Base-by-base conservation (phyloP, 2,888 invertebrate genomes). In the Apotomis capreana region DNA sequence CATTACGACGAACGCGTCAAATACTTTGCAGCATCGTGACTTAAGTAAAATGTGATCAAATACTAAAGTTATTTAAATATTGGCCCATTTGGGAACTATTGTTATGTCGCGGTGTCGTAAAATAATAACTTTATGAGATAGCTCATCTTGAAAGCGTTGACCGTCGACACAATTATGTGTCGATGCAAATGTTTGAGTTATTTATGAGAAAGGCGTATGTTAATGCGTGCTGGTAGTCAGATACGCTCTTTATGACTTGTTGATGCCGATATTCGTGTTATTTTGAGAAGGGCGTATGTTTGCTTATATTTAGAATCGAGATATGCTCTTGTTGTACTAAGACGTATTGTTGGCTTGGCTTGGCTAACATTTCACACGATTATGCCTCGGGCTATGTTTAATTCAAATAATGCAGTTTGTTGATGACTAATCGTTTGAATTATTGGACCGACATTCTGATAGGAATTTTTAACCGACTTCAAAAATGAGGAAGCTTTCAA, bases 1-100 rank as follows among this genome's bases (percentile, higher is more conserved):
- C 13, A 64, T 76, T 76, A 73, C 76, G 72, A 75, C 74, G 74
- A 75, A 75, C 76, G 73, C 75, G 74, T 77, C 59, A 64, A 75
- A 76, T 73, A 80, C 65, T 76, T 74, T 75, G 70, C 61, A 65
- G 52, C 62, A 49, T 68, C 62, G 59, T 68, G 70, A 67, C 67
- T 57, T 63, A 40, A 57, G 57, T 59, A 52, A 58, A 61, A 61
- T 59, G 59, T 69, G 46, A 65, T 49, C 63, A 59, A 73, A 73
- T 69, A 61, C 57, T 59, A 70, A 26, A 26, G 51, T 54, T 70
- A 67, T 70, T 64, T 57, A 46, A 61, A 67, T 67, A 70, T 70
- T 55, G 67, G 59, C 62, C 61, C 6, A 57, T 69, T 69, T 51
- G 26, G 49, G 62, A 63, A 58, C 63, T 63, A 63, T 69, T 57